Evolutionary conservation across 2,113 vertebrate genomes (phyloP), one percentile per base, ranked within the genome.

Genomic region (Caloenas nicobarica): DNA sequence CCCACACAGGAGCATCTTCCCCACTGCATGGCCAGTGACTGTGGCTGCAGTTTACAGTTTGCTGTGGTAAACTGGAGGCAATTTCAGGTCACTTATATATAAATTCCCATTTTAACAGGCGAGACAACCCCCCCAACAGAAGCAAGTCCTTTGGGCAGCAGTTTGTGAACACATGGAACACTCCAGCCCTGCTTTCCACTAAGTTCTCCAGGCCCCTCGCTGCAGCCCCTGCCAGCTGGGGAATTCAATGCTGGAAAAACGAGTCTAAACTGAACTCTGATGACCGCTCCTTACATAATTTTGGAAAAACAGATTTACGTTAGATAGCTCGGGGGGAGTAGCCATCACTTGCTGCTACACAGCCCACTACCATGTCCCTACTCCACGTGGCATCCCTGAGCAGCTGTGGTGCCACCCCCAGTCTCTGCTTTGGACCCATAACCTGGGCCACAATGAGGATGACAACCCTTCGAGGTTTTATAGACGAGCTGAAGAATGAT

Each of bases 1-100:
- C 48, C 33, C 66, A 7, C 25, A 11, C 17, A 40, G 44, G 48
- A 66, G 38, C 51, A 88, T 24, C 61, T 25, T 58, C 36, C 50
- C 66, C 2, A 3, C 21, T 19, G 61, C 17, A 24, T 5, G 23
- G 18, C 7, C 36, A 9, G 16, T 11, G 36, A 9, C 13, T 16
- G 61, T 0, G 19, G 18, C 40, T 73, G 31, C 48, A 38, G 34
- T 8, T 74, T 5, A n/a, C 36, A 74, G 56, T 42, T 33, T 11
- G 29, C 29, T 14, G 7, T 0, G 3, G 33, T 11, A 28, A 85
- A 19, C 6, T 3, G 5, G 16, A 4, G 0, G 12, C 11, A 8
- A 33, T 9, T 28, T 51, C 54, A 56, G 44, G 53, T 46, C 44
- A 28, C 36, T 51, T 66, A 31, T 13, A 19, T 4, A 38, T 1